phyloP scores from a whole-genome alignment of 2,888 invertebrate species.

The Dasysyrphus tricinctus region DNA sequence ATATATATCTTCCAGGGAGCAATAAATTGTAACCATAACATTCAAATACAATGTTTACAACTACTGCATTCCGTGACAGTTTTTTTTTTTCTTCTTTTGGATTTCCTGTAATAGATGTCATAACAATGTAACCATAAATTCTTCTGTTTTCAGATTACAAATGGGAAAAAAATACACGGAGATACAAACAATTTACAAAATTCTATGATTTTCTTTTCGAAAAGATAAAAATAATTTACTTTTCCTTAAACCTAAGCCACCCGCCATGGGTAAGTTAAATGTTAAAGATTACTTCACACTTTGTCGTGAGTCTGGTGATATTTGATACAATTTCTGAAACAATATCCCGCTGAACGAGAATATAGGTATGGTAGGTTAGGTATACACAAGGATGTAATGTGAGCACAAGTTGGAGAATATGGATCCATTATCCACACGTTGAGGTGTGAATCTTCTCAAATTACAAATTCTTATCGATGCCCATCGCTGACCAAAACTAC shows the following conservation, averaged over 20 bases:
- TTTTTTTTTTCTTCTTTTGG: constrained; percentile 29
- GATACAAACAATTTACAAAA: constrained; percentile 3
- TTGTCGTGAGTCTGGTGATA: constrained; percentile 47
- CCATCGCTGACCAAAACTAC: constrained; percentile 35
- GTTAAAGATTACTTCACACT: constrained; percentile 54
- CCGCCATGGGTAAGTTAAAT: constrained; percentile 45
- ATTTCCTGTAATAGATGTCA: constrained; percentile 52
- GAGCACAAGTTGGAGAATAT: constrained; percentile 1
- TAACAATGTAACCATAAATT: constrained; percentile 54
- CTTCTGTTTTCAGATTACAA: constrained; percentile 16
- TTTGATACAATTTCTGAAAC: constrained; percentile 66
- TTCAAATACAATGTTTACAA: constrained; percentile 31
- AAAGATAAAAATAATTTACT: constrained; percentile 30
- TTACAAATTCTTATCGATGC: constrained; percentile 54
- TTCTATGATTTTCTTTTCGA: neutral
- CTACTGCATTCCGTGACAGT: constrained; percentile 22
- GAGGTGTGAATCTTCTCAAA: constrained; percentile 67
- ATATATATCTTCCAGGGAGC: neutral
- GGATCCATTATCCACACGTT: constrained; percentile 32
- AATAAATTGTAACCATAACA: constrained; percentile 56
- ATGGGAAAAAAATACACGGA: neutral
- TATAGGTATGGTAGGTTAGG: no score
- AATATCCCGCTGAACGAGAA: constrained; percentile 32
- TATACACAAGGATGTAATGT: neutral
- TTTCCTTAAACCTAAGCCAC: constrained; percentile 24